These are phyloP conservation scores for Sepiola atlantica DNA, from an alignment of 2,888 invertebrate genomes.

Conservation along the genomic window DNA sequence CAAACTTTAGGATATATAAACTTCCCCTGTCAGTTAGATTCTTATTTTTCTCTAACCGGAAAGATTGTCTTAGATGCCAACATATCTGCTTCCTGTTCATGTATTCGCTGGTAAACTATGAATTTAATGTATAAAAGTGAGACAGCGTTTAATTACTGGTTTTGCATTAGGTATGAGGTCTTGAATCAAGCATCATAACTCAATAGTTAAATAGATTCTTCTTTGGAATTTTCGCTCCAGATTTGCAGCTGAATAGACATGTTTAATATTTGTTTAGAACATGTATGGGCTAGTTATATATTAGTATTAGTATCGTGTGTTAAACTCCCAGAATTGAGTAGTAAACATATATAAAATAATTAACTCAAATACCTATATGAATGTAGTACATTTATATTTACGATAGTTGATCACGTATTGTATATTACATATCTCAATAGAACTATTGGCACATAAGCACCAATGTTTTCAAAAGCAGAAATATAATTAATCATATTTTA, in stretches of 20 bases:
- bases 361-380: no score
- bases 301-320: no score
- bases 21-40: neutral
- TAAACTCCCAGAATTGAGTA: no score
- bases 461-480: no score
- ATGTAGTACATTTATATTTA: no score
- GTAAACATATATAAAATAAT: no score
- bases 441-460: no score
- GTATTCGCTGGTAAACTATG: neutral
- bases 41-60: neutral
- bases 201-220: neutral
- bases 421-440: no score
- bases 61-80: slow-evolving; percentile 15
- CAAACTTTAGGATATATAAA: neutral
- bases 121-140: neutral
- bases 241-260: no score
- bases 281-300: no score
- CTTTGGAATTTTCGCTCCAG: neutral
- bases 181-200: neutral
- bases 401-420: no score
- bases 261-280: neutral
- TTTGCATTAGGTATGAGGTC: neutral
- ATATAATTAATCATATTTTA: no score
- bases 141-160: neutral
- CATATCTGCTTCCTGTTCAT: neutral